Conservation (phyloP, 2,113 vertebrate species). For the Alaudala cheleensis region DNA sequence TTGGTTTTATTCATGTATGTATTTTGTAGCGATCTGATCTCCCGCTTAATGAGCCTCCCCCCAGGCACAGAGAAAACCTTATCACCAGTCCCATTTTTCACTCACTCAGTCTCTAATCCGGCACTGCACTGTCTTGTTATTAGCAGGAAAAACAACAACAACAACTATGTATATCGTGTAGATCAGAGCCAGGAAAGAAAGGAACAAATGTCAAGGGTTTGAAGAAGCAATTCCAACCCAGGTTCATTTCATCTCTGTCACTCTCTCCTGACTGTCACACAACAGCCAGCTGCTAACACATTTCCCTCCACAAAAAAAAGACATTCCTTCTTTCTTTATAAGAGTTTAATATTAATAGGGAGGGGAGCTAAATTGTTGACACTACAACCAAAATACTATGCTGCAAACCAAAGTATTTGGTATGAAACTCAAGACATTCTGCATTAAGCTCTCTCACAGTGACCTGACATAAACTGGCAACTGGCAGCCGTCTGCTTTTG, state of each 20-base stretch:
- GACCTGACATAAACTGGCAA: conserved; percentile 92
- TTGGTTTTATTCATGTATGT: conserved; percentile 22
- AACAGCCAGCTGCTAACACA: conserved; percentile 14
- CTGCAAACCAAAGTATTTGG: conserved; percentile 30
- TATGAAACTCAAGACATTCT: conserved; percentile 39
- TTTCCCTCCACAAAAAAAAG: neutral
- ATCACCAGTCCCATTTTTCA: conserved; percentile 20
- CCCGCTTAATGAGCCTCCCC: conserved; percentile 52
- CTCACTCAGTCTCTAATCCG: neutral
- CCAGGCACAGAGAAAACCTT: conserved; percentile 1
- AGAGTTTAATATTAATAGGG: conserved; percentile 53
- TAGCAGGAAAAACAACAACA: conserved; percentile 43
- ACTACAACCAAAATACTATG: neutral
- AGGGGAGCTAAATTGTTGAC: conserved; percentile 4
- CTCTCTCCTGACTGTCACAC: conserved; percentile 15
- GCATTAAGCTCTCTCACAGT: conserved; percentile 86
- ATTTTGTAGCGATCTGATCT: conserved; percentile 42
- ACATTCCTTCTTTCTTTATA: conserved; percentile 42
- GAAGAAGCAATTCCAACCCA: conserved; percentile 52
- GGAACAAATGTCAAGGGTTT: conserved; percentile 58
- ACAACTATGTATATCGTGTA: conserved; percentile 18
- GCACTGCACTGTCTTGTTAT: conserved; percentile 47
- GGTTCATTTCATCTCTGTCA: conserved; percentile 56
- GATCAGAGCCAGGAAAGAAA: conserved; percentile 62
- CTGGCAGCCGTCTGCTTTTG: conserved; percentile 95